Evolutionary conservation across 1,140 invertebrate genomes (phyloP), one percentile per base, ranked within the genome.

Genomic region (Drosophila kikkawai): DNA sequence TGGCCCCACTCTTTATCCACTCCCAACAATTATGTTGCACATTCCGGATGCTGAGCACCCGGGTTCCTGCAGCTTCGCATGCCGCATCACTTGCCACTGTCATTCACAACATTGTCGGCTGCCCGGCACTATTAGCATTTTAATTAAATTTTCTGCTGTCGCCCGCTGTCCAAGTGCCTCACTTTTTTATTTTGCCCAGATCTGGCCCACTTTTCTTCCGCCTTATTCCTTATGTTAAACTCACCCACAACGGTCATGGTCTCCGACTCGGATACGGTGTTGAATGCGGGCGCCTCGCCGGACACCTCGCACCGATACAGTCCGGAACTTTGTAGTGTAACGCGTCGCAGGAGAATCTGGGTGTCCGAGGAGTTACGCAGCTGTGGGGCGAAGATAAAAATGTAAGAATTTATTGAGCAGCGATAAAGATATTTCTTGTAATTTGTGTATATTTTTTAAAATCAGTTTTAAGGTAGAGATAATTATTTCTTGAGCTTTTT

Each of bases 261-360:
- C 79, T 95, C 95, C 78, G 95, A 95, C 84, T 96, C 95, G 61
- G 95, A 95, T 59, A 96, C 96, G 36, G 96, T 97, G 91, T 96
- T 95, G 91, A 96, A 96, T 71, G 94, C 95, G 32, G 96, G 95
- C 47, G 95, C 96, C 92, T 97, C 96, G 11, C 95, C 96, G 11
- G 96, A 96, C 64, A 97, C 96, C 92, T 97, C 96, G 91, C 96
- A 97, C 80, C 96, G 94, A 93, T 97, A 97, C 17, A 95, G 92
- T 59, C 96, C 96, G 26, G 94, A 94, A 68, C 95, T 95, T 77
- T 95, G 94, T 34, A 96, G 93, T 67, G 95, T 95, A 47, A 97
- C 95, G 59, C 95, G 94, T 71, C 93, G 94, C 56, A 97, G 92
- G 60, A 95, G 94, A 12, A 97, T 96, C 88, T 94, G 94, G 68